phyloP scores from a whole-genome alignment of 1,140 invertebrate species.

The Drosophila quadrilineata region DNA sequence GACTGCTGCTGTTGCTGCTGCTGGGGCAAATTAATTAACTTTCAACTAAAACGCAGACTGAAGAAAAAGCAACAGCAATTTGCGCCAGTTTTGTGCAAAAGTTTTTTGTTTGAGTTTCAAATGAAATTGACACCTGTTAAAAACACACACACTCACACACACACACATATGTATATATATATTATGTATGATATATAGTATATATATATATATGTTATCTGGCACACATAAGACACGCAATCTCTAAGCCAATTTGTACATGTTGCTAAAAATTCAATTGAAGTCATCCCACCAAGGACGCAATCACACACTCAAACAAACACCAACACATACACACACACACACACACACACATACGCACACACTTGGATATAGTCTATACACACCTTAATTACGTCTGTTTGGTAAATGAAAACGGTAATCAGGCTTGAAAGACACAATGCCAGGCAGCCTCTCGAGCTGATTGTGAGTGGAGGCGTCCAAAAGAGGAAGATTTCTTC shows the following conservation, averaged over 20 bases:
- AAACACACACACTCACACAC: constrained; percentile 34
- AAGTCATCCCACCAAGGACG: constrained; percentile 47
- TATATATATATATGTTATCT: not conserved
- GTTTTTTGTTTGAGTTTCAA: constrained; percentile 67
- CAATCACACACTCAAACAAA: constrained; percentile 3
- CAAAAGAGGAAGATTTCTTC: too few species aligned
- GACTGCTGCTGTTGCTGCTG: too few species aligned
- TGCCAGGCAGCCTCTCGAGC: constrained; percentile 44
- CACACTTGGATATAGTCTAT: too few species aligned
- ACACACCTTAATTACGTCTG: constrained; percentile 73
- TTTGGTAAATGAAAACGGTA: constrained; percentile 76
- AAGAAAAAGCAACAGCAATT: constrained; percentile 47
- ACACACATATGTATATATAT: constrained; percentile 12
- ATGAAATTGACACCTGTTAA: constrained; percentile 74
- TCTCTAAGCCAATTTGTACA: constrained; percentile 68
- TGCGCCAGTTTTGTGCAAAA: constrained; percentile 50
- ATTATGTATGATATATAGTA: constrained; percentile 4
- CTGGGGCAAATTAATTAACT: constrained; percentile 65
- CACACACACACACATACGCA: constrained; percentile 4
- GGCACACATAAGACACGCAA: constrained; percentile 39
- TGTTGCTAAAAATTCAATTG: constrained; percentile 74
- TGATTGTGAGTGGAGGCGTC: constrained; percentile 54
- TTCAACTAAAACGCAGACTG: constrained; percentile 43
- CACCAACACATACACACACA: constrained; percentile 26
- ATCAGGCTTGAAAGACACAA: constrained; percentile 76